Evolutionary conservation across 2,888 invertebrate species (phyloP), one percentile per base, ranked within the genome.

Genomic region (Epirrhoe tristata): DNA sequence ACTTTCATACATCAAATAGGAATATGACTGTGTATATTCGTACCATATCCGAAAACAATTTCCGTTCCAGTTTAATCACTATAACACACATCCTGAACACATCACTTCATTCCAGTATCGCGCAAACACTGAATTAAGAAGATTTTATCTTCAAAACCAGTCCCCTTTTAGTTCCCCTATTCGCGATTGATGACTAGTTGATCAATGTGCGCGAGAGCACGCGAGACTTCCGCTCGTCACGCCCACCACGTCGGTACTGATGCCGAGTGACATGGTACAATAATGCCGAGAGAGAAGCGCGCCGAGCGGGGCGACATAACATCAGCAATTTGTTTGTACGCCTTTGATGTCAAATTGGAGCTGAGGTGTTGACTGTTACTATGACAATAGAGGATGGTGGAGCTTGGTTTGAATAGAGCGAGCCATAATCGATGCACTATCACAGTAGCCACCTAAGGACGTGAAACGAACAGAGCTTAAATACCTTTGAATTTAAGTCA

Each of bases 221-320:
- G 78, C 80, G 72, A 80, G 74, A 82, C 86, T 86, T 88, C 88
- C 89, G 89, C 81, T 83, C 81, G 79, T 79, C 80, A 74, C 78
- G 79, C 80, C 79, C 77, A 81, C 80, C 74, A 71, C 73, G 67
- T 71, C 58, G 60, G 58, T 69, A 79, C 80, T 81, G 77, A 32
- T 73, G 77, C 76, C 68, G 72, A 74, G 31, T 46, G 76, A 24
- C 24, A 24, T 24, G 24, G 24, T 24, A 24, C 24, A 24, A 24
- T 24, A n/a, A 24, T 24, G 24, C 24, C 24, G 24, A 24, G 24
- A 24, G 24, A 2, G 24, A 24, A 24, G 24, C 24, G 24, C 24
- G 24, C 24, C 70, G 60, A 75, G 76, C 77, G 77, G 66, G 67
- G 60, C 63, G 65, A 59, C 63, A 61, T 59, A 63, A 55, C 51